Base-by-base conservation (phyloP, 2,888 invertebrate genomes). In the Scrobipalpa costella region DNA sequence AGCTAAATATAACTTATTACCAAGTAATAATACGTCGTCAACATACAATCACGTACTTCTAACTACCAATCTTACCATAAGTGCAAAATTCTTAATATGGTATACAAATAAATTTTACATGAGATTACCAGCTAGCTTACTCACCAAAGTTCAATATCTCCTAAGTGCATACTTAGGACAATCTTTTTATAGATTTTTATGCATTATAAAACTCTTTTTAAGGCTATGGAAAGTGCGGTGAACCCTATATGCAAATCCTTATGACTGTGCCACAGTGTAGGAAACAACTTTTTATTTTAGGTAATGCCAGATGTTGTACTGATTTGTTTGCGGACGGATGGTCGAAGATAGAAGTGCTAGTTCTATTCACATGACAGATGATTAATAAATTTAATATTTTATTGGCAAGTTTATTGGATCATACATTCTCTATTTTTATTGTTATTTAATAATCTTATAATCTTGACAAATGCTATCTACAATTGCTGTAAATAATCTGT, bases 131-230 rank as follows among this genome's bases (percentile, higher is more conserved):
- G 6, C 19, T n/a, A 15, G 15, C 61, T 61, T 61, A 61, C 52
- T 61, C 61, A 61, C 2, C 60, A 17, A 61, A 59, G 72, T 73
- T 77, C 70, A 74, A 72, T 68, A 76, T 70, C 73, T 73, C 68
- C 72, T 61, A 73, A 73, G 75, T 44, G 15, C 44, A 44, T 71
- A 71, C 63, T 58, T 62, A 68, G 71, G 72, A 73, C 73, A 70
- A 64, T 67, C 70, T 75, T 78, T 77, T 79, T 81, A 77, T 75
- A 76, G 71, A 72, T 63, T 72, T 74, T 75, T 76, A 74, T 73
- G 65, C 67, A 8, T 68, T 71, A 75, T 69, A 77, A 77, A 74
- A 71, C 71, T 72, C 71, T 68, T 64, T 55, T 68, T 74, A 77
- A 73, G 71, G 71, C 67, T 64, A 68, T 63, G 61, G 47, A 5